Percentiles rank a stretch among this genome's conserved stretches.
Conservation (phyloP, 2,888 invertebrate genomes). For the Mystacides longicornis region DNA sequence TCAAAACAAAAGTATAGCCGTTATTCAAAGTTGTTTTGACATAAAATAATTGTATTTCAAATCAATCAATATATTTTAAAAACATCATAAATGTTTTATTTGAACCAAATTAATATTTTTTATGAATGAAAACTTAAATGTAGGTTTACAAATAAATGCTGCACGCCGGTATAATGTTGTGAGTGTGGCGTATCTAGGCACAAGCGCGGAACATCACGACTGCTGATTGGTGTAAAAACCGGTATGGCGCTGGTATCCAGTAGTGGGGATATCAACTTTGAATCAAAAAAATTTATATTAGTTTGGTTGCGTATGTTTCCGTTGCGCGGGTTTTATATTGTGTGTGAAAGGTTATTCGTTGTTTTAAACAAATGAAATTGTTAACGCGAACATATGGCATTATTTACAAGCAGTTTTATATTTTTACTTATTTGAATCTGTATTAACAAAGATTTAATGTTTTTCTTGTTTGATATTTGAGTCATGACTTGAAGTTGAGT, state of each 20-base stretch:
- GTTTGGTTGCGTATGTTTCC: constrained; percentile 16
- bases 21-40: too few relatives aligned
- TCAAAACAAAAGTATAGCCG: too few relatives aligned
- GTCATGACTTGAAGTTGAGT: constrained; percentile 19
- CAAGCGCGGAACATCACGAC: constrained; percentile 31
- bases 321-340: constrained; percentile 11
- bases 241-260: constrained; percentile 14
- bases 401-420: not conserved
- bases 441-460: not conserved
- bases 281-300: constrained; percentile 32
- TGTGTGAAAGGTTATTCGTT: not conserved
- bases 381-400: not conserved
- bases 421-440: not conserved
- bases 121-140: not conserved
- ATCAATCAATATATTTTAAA: too few relatives aligned
- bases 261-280: constrained; percentile 39
- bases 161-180: constrained; percentile 20
- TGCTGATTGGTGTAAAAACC: constrained; percentile 29
- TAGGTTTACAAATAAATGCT: constrained; percentile 1
- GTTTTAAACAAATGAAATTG: not conserved
- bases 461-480: constrained; percentile 10
- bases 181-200: constrained; percentile 13
- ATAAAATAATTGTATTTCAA: too few relatives aligned
- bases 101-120: not conserved
- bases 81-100: not conserved